Percentiles rank a stretch among this genome's conserved stretches.
Evolutionary conservation across 1,140 invertebrate species (phyloP).

Genomic region (Drosophila tani): DNA sequence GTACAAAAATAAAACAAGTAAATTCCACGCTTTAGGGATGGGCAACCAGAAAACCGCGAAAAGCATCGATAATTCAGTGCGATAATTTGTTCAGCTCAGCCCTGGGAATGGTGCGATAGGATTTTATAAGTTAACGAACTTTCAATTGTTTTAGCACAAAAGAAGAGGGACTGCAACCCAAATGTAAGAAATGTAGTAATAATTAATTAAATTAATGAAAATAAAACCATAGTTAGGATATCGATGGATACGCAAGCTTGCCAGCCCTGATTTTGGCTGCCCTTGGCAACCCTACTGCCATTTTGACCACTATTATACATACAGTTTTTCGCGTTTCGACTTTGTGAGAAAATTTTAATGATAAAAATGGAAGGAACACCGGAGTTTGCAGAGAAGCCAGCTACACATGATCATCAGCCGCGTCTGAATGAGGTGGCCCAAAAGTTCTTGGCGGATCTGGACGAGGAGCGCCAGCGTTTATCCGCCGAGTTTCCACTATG

Average conservation of each 20-base stretch:
- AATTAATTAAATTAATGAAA: too few relatives aligned
- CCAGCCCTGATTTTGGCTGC: not conserved
- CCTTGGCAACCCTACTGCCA: not conserved
- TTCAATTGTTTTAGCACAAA: too few relatives aligned
- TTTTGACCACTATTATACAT: conserved; percentile 53
- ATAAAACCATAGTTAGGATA: too few relatives aligned
- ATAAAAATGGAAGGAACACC: conserved; percentile 51
- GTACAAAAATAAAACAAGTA: not conserved
- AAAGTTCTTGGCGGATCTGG: conserved; percentile 75
- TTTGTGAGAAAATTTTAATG: not conserved
- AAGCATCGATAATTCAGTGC: conserved; percentile 32
- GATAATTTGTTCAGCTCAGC: too few relatives aligned
- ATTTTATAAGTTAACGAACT: too few relatives aligned
- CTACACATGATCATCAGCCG: conserved; percentile 67
- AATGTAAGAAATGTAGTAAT: too few relatives aligned
- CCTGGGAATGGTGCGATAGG: too few relatives aligned
- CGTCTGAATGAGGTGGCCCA: conserved; percentile 75
- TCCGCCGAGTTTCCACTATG: conserved; percentile 70
- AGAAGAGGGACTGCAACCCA: too few relatives aligned
- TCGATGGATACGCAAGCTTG: not conserved
- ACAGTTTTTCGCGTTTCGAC: conserved; percentile 41
- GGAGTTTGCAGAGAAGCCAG: conserved; percentile 64
- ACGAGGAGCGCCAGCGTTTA: conserved; percentile 72
- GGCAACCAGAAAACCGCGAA: not conserved
- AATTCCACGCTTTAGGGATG: conserved; percentile 13